Conservation (phyloP, 2,888 invertebrate species). For the Papilio elwesi region DNA sequence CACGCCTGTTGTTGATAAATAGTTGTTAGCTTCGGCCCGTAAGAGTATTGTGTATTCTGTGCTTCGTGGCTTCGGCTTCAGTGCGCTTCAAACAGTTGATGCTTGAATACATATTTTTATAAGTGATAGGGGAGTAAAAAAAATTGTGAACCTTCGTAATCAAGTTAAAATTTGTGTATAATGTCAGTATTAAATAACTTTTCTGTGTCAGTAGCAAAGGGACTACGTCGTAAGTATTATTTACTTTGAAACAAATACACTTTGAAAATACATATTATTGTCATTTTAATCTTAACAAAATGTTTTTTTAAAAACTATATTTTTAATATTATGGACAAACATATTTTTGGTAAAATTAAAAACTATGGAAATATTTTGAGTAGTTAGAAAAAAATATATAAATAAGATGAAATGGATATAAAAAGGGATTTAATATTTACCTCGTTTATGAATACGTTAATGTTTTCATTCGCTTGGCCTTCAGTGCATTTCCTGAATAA, state of each 20-base stretch:
- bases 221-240: conserved; percentile 70
- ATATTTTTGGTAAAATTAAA: too few relatives aligned
- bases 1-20: conserved; percentile 59
- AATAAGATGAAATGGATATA: not conserved
- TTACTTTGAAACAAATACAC: conserved; percentile 24
- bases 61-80: conserved; percentile 38
- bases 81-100: conserved; percentile 44
- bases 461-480: conserved; percentile 14
- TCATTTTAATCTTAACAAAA: not conserved
- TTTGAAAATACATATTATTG: conserved; percentile 21
- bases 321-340: too few relatives aligned
- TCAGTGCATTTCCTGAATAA: conserved; percentile 30
- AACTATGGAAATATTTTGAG: too few relatives aligned
- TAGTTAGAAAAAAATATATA: too few relatives aligned
- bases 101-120: conserved; percentile 33
- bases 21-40: too few relatives aligned
- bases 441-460: conserved; percentile 9
- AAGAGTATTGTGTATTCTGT: too few relatives aligned
- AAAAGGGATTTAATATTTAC: not conserved
- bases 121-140: conserved; percentile 41
- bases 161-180: conserved; percentile 28
- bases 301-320: too few relatives aligned
- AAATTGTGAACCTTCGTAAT: conserved; percentile 16
- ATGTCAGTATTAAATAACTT: conserved; percentile 79
- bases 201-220: conserved; percentile 70